Evolutionary conservation across 2,888 invertebrate genomes (phyloP), one percentile per base, ranked within the genome.

Genomic region (Noctua janthina): DNA sequence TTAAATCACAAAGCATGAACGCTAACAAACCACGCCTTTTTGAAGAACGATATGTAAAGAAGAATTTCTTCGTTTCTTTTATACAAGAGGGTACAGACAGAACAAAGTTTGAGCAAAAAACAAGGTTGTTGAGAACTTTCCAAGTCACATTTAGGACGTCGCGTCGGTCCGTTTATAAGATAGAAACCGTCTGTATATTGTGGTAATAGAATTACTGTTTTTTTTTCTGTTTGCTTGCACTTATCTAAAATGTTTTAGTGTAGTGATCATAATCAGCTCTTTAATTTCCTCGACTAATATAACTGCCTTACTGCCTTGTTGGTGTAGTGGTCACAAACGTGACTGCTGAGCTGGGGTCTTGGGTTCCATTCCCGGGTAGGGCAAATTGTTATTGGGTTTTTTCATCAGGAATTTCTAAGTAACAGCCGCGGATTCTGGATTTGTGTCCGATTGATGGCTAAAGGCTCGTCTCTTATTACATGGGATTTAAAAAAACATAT

Each of bases 41-140:
- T 51, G 49, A 72, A 80, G 51, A 49, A 72, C 46, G n/a, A 62
- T 66, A 64, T 5, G 6, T 56, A 83, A 49, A 54, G 15, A 73
- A 39, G 15, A 72, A 43, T 56, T 72, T n/a, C n/a, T 64, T 35
- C 35, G 8, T 67, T 74, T 74, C 51, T 59, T 29, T 74, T 59
- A 29, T 80, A 69, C 15, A 84, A 68, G 62, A 79, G 4, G 15
- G 17, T 20, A 43, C 49, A 84, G 68, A 5, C 29, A 39, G 46
- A 67, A 79, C 20, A 46, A 72, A 84, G 84, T 73, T 78, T 64
- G 39, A 51, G 43, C 54, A 78, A 82, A 72, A 82, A 68, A 83
- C 62, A 78, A 79, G 43, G 17, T 67, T 49, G 49, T 74, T 75
- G n/a, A 51, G 67, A 83, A 83, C 64, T 83, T 78, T 73, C 70